Base-by-base conservation (phyloP, 2,113 vertebrate genomes). In the Sapayoa aenigma region DNA sequence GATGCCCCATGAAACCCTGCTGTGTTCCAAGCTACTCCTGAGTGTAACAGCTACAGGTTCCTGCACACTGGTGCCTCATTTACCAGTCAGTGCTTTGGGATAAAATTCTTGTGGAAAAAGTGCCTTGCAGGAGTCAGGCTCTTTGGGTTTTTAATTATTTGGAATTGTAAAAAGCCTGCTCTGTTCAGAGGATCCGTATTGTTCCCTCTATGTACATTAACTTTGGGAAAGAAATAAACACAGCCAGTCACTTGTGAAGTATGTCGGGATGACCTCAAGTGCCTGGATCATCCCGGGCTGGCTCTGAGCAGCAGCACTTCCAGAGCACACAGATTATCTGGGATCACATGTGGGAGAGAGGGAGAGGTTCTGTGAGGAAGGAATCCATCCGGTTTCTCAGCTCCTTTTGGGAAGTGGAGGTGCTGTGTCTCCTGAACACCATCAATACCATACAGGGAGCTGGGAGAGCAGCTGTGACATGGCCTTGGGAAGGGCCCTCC, bases 391-490 rank as follows among this genome's bases (percentile, higher is more conserved):
- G 11, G 21, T 3, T 9, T 2, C 9, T 4, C 82, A 2, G 2
- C 44, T 31, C 46, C 47, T 22, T 3, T 2, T 0, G 17, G 71
- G 6, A 2, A 2, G 9, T 22, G 55, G 42, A 9, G 74, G 11
- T 1, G 28, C 23, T 17, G 22, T 2, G 18, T 25, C 8, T 15
- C 42, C 71, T 31, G 44, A 6, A 23, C 41, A 3, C 14, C 5
- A 1, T 7, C 2, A 3, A 2, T 31, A 59, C 50, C 2, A 2
- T 4, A 0, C 0, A 8, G 5, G 52, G 21, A 25, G 4, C 19
- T 0, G 14, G 67, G 77, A 15, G 56, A 59, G 8, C 19, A 21
- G 62, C 50, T 55, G n/a, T 4, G 5, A 5, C 2, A 0, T 28
- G 50, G 2, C 41, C 0, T 0, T 73, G 67, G 76, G 42, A 12